Evolutionary conservation across 2,888 invertebrate genomes (phyloP), one percentile per base, ranked within the genome.

Genomic region (Bimastos eiseni): DNA sequence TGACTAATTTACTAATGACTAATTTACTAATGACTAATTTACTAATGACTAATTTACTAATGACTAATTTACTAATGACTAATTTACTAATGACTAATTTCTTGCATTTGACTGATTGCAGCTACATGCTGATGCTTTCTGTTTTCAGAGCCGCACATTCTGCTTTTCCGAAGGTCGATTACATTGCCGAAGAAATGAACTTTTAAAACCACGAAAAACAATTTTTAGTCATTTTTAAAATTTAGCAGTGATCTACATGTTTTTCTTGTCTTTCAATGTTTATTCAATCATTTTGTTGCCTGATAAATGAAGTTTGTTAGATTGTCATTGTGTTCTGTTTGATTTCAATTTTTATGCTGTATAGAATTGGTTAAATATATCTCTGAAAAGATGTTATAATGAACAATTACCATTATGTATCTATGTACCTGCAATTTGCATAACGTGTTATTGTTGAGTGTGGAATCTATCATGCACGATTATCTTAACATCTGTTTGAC

Each of bases 181-280:
- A 37, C 49, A 30, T 24, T 83, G 21, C 6, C 88, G 55, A 91
- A 92, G 93, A 93, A 91, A 94, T 94, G 94, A 94, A 94, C 91
- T 89, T 70, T 70, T 49, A n/a, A 70, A 70, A 70, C 70, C 70
- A n/a, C 8, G n/a, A 70, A 70, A n/a, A 70, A 70, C 70, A 3
- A 70, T 11, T 70, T 49, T 70, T 70, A 17, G 70, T 70, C 70
- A 70, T 70, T 70, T 70, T n/a, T n/a, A 1, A 70, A 70, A 70
- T 70, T 70, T n/a, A 30, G n/a, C 70, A 70, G n/a, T 70, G 70
- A 70, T 70, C n/a, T 70, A 70, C 70, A 70, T 70, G n/a, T n/a
- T 70, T 70, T 30, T 70, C 70, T 70, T 70, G 70, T 70, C 70
- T 70, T 70, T 70, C 70, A 70, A 70, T n/a, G n/a, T 70, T 70